Percentiles rank a stretch among this genome's conserved stretches.
These are phyloP conservation scores for Ranitomeya variabilis DNA, from an alignment of 2,113 vertebrate species.

Conservation along the genomic window DNA sequence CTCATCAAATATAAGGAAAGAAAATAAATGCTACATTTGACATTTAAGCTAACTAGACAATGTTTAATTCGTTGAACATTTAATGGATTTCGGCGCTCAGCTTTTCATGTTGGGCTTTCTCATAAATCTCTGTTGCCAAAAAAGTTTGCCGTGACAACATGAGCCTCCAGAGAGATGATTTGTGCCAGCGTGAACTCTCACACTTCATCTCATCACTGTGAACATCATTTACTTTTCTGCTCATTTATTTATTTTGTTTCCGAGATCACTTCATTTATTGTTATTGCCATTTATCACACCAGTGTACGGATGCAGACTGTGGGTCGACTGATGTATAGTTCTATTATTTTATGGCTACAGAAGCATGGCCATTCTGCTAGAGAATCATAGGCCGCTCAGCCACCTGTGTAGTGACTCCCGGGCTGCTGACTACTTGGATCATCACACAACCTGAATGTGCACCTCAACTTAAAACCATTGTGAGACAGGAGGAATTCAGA, in stretches of 20 bases:
- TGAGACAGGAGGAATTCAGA: no score
- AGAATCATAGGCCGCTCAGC: background rate
- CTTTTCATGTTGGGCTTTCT: slow-evolving; percentile 1
- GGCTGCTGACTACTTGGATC: no score
- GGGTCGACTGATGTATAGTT: background rate
- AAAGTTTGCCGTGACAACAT: slow-evolving; percentile 17
- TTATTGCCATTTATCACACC: background rate
- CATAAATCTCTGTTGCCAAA: slow-evolving; percentile 23
- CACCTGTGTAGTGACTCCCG: background rate
- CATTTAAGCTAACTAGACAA: slow-evolving; percentile 1
- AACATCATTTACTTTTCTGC: slow-evolving; percentile 12
- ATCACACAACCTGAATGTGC: no score
- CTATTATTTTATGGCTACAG: background rate
- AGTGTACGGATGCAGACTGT: background rate
- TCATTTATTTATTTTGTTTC: slow-evolving; percentile 31
- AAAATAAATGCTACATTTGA: background rate
- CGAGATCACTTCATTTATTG: background rate
- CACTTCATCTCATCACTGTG: slow-evolving; percentile 17
- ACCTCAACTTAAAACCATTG: no score
- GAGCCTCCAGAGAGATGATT: background rate
- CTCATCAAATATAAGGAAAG: slow-evolving; percentile 14
- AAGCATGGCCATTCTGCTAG: background rate
- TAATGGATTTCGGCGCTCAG: background rate
- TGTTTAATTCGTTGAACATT: slow-evolving; percentile 11
- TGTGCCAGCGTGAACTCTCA: slow-evolving; percentile 15